Conservation (phyloP, 2,797 vertebrate species). For the Lemur catta region DNA sequence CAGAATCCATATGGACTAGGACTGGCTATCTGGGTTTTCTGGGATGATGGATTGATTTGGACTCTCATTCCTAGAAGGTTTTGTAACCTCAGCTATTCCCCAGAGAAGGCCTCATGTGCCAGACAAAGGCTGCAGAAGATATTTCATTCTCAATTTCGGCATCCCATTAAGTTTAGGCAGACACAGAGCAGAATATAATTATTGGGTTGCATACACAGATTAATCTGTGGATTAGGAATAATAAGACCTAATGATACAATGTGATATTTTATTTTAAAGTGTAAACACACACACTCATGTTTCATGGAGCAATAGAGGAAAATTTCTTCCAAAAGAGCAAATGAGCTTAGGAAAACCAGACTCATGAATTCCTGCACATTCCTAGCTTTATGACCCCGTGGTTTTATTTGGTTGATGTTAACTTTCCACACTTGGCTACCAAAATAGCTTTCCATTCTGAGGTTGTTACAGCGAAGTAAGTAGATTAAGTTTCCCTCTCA, state of each 20-base stretch:
- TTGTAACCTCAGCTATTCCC: neutral
- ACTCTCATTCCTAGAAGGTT: neutral
- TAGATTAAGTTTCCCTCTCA: conserved; percentile 43
- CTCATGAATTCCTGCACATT: conserved; percentile 34
- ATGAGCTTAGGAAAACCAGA: conserved; percentile 39
- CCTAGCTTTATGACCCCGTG: neutral
- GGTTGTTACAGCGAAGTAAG: conserved; percentile 62
- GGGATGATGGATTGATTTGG: neutral
- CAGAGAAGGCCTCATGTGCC: neutral
- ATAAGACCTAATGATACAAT: neutral
- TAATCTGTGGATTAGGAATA: conserved; percentile 39
- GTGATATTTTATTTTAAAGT: conserved; percentile 29
- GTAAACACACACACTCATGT: neutral
- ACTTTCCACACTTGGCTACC: conserved; percentile 44
- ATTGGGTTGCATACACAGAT: neutral
- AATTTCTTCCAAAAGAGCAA: conserved; percentile 51
- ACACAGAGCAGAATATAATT: neutral
- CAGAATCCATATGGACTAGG: neutral
- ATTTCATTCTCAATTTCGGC: conserved; percentile 1
- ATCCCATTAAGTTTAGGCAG: neutral
- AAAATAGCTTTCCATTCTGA: conserved; percentile 59
- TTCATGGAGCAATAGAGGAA: conserved; percentile 65
- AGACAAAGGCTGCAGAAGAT: neutral
- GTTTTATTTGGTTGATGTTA: conserved; percentile 39
- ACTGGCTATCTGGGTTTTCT: neutral